Conservation (phyloP, 2,113 vertebrate species). For the Psilopsiagon aurifrons region DNA sequence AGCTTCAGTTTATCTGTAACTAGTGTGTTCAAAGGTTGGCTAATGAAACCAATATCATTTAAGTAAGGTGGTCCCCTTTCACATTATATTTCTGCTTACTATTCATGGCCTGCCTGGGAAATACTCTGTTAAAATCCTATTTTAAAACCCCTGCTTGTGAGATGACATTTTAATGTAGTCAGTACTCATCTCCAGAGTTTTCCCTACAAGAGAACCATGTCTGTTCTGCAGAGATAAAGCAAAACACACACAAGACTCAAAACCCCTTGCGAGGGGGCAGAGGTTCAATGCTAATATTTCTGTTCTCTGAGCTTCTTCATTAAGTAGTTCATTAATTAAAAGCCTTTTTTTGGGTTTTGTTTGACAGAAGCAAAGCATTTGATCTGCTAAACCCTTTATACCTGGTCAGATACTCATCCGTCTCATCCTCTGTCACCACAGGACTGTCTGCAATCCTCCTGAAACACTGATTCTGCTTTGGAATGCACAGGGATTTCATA, state of each 20-base stretch:
- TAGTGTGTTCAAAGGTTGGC: neutral
- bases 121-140: slow-evolving; percentile 1
- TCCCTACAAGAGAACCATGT: neutral
- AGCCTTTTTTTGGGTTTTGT: neutral
- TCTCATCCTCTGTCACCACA: neutral
- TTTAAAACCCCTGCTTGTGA: slow-evolving; percentile 3
- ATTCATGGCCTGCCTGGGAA: neutral
- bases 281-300: neutral
- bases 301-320: neutral
- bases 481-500: neutral
- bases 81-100: neutral
- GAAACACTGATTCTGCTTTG: neutral
- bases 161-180: slow-evolving; percentile 45
- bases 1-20: neutral
- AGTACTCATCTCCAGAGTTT: slow-evolving; percentile 20
- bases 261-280: neutral
- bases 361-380: slow-evolving; percentile 9
- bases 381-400: slow-evolving; percentile 30
- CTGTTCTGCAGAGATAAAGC: slow-evolving; percentile 54
- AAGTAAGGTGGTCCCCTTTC: neutral
- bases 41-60: neutral
- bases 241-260: neutral
- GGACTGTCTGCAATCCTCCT: neutral
- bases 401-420: neutral
- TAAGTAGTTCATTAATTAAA: slow-evolving; percentile 46